Percentiles rank a stretch among this genome's conserved stretches.
phyloP scores from a whole-genome alignment of 2,888 invertebrate species.

The Norana najaformis region DNA sequence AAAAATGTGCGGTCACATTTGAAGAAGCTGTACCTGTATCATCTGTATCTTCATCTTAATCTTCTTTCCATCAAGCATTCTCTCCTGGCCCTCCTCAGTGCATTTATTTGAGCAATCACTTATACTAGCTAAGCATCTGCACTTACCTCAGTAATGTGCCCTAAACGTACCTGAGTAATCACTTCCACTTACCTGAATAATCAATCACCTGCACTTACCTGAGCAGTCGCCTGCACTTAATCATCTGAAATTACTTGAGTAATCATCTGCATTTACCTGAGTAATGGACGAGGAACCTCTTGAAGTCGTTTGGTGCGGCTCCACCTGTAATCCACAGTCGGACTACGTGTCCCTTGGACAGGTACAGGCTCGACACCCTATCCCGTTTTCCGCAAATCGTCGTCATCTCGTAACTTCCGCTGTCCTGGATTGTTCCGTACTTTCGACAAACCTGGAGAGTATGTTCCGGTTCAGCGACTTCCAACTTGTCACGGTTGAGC shows the following conservation, averaged over 20 bases:
- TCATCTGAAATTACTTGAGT: neutral
- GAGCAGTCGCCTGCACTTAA: neutral
- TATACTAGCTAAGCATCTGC: neutral
- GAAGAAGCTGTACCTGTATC: too few species aligned
- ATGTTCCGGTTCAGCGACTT: neutral
- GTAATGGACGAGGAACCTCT: neutral
- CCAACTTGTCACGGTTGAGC: neutral
- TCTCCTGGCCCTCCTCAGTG: neutral
- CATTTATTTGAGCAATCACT: neutral
- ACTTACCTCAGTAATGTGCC: neutral
- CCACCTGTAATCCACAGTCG: neutral
- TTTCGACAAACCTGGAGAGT: constrained; percentile 14
- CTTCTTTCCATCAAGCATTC: neutral
- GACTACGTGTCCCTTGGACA: neutral
- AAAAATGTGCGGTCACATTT: too few species aligned
- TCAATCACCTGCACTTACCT: neutral
- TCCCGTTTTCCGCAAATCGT: neutral
- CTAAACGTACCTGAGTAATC: neutral
- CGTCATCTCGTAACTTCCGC: neutral
- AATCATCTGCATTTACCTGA: neutral
- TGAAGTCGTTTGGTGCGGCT: neutral
- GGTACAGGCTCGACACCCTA: neutral
- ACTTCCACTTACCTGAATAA: neutral
- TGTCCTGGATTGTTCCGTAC: constrained; percentile 28
- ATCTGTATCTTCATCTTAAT: neutral